Base-by-base conservation (phyloP, 2,797 vertebrate species). In the Hephaestus fuliginosus region DNA sequence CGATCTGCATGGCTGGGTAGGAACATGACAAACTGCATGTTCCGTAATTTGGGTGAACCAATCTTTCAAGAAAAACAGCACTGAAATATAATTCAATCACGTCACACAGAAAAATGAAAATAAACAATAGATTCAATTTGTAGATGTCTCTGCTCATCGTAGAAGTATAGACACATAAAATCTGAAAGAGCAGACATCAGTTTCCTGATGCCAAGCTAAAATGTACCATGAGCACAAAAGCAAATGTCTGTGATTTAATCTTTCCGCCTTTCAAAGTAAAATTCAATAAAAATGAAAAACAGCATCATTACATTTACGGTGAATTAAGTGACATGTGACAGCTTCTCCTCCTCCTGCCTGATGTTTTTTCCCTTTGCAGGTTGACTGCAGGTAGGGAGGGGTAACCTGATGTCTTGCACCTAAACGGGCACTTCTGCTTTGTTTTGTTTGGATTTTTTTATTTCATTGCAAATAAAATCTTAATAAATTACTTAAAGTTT, bases 11-110 rank as follows among this genome's bases (percentile, higher is more conserved):
- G 43, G 43, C 61, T 30, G 9, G 0, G 62, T 1, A 41, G 11
- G 2, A 39, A 33, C 20, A 17, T 4, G 33, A 28, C 2, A 56
- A 65, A 43, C 3, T 66, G 41, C 2, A 3, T 1, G 20, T 25
- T 48, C 25, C 55, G 17, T 67, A 39, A 83, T 67, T 62, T 74
- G 36, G 52, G 11, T 61, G 52, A 60, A 67, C 9, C 17, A 49
- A 28, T 64, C 11, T 1, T 36, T 64, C 7, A 72, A 20, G 5
- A 53, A 67, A 75, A 57, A 64, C 11, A 68, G 11, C 43, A 60
- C 0, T 69, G 10, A 63, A 60, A 70, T 66, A 44, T 12, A 64
- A 52, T 64, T 53, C 30, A 76, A 30, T 18, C 4, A 36, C 33
- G 7, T 36, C 33, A 28, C 13, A 48, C 8, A 36, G 10, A 5